Evolutionary conservation across 1,140 invertebrate species (phyloP).

Genomic region (Yoshiicerus persimilis): DNA sequence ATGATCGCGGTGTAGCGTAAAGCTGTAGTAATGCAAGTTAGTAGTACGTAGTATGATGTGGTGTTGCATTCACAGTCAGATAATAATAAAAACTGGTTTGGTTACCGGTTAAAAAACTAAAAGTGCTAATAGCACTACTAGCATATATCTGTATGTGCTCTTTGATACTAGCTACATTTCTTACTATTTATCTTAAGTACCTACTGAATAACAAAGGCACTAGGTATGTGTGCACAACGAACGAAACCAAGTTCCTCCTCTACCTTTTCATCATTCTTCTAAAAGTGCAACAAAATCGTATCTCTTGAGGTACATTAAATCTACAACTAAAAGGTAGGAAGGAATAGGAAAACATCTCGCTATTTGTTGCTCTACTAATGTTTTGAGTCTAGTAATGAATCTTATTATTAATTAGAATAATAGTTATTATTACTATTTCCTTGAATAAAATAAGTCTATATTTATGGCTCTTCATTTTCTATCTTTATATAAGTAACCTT

Average conservation of each 20-base stretch:
- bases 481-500: too few relatives aligned
- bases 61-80: neutral
- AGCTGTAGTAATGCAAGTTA: neutral
- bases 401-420: neutral
- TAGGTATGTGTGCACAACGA: neutral
- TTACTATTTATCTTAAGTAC: neutral
- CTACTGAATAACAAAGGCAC: neutral
- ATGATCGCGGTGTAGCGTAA: neutral
- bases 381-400: neutral
- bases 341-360: neutral
- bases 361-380: neutral
- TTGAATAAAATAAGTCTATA: neutral
- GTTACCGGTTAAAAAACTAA: conserved; percentile 5
- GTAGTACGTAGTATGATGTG: neutral
- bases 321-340: neutral
- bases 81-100: conserved; percentile 14
- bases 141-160: neutral
- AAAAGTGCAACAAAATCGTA: neutral
- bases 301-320: neutral
- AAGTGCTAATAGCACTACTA: neutral
- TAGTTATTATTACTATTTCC: neutral
- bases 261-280: neutral
- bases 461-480: neutral
- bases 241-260: neutral
- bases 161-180: neutral